Evolutionary conservation across 2,797 vertebrate species (phyloP).

Genomic region (Momotus momota): DNA sequence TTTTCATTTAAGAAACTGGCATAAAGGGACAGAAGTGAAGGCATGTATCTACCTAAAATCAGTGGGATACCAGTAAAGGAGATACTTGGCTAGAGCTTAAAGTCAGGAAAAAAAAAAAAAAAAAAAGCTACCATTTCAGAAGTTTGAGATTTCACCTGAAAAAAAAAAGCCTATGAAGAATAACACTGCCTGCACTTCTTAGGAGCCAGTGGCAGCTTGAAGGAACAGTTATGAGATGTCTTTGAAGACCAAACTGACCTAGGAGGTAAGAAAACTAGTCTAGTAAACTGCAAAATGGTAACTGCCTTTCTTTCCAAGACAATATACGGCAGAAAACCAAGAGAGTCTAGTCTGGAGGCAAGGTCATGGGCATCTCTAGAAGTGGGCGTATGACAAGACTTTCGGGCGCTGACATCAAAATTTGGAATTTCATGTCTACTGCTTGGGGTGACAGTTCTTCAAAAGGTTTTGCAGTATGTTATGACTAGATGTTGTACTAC

Average conservation of each 20-base stretch:
- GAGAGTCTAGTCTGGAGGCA: neutral
- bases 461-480: neutral
- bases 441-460: neutral
- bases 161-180: neutral
- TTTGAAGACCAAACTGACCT: neutral
- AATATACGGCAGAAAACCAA: neutral
- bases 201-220: neutral
- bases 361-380: neutral
- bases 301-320: neutral
- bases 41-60: neutral
- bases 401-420: neutral
- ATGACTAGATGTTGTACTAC: rapidly evolving
- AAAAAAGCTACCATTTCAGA: neutral
- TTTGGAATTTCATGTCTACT: neutral
- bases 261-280: neutral
- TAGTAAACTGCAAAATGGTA: neutral
- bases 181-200: neutral
- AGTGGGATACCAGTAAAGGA: neutral
- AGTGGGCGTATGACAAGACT: neutral
- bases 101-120: neutral
- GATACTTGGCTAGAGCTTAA: neutral
- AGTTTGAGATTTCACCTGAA: neutral
- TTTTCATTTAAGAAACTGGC: neutral
- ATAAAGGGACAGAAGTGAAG: neutral
- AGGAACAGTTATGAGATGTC: neutral